Conservation (phyloP, 2,797 vertebrate genomes). For the Mormyrops boulengeri region DNA sequence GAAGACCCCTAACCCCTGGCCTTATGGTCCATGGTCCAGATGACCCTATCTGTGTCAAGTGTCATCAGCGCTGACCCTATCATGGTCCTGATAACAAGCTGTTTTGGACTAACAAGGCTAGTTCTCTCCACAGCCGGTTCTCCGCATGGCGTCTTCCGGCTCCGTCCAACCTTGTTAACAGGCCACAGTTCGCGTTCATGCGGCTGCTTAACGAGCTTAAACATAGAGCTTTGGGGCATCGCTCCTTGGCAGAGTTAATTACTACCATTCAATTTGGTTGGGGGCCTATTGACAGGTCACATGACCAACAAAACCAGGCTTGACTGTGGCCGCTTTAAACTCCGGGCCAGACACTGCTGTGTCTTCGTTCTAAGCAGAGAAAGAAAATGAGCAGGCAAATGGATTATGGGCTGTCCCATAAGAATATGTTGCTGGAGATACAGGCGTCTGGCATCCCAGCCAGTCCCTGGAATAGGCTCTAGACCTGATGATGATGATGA, state of each 20-base stretch:
- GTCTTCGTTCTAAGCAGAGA: background rate
- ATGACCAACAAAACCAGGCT: background rate
- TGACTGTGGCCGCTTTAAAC: background rate
- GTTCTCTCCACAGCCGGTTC: background rate
- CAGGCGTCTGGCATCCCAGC: background rate
- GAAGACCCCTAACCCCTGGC: background rate
- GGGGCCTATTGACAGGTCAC: background rate
- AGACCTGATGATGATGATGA: background rate
- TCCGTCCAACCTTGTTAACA: conserved; percentile 5
- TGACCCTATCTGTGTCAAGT: background rate
- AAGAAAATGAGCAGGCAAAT: background rate
- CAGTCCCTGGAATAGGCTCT: background rate
- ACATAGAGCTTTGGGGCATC: background rate
- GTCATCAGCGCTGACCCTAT: background rate
- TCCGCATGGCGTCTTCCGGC: background rate
- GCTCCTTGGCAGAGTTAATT: conserved; percentile 4
- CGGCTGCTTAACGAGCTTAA: conserved; percentile 4
- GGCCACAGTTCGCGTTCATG: background rate
- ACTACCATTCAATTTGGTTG: background rate
- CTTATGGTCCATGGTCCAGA: background rate
- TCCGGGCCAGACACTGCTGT: background rate
- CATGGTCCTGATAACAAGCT: background rate
- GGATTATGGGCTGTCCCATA: background rate
- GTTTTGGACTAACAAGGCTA: background rate
- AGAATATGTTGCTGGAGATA: background rate